These are phyloP conservation scores for Perca fluviatilis DNA, from an alignment of 2,113 vertebrate genomes.

Conservation along the genomic window DNA sequence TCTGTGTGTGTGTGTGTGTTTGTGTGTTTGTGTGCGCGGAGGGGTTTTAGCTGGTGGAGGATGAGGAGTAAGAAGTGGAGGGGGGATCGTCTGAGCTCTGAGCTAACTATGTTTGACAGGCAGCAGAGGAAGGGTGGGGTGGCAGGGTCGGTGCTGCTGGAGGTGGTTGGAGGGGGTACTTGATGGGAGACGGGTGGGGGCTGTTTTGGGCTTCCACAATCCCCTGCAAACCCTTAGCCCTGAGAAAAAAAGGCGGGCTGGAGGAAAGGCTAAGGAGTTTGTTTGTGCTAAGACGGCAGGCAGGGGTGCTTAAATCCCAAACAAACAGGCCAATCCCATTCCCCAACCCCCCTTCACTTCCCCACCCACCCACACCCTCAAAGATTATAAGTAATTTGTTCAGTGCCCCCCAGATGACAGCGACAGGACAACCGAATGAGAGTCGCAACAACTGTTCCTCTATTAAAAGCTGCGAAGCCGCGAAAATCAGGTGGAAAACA, in stretches of 20 bases:
- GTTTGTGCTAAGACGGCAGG: constrained; percentile 61
- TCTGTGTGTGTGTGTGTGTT: constrained; percentile 13
- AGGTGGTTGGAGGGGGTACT: constrained; percentile 30
- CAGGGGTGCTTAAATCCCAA: constrained; percentile 56
- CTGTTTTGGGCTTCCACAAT: constrained; percentile 30
- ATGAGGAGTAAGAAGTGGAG: constrained; percentile 21
- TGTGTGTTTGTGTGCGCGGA: constrained; percentile 2
- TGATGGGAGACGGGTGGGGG: constrained; percentile 26
- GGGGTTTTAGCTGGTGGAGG: constrained; percentile 32
- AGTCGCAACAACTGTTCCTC: not conserved
- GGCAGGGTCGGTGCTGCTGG: constrained; percentile 17
- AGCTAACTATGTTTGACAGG: constrained; percentile 85
- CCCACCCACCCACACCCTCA: constrained; percentile 32
- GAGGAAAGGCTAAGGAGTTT: constrained; percentile 56
- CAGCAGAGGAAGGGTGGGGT: constrained; percentile 51
- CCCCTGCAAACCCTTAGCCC: not conserved
- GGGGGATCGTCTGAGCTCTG: constrained; percentile 51
- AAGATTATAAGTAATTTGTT: constrained; percentile 61
- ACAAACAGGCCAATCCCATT: constrained; percentile 11
- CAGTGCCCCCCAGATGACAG: constrained; percentile 21
- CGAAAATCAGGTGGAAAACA: constrained; percentile 42
- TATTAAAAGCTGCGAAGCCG: constrained; percentile 14
- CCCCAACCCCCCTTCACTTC: not conserved
- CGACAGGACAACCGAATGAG: constrained; percentile 26
- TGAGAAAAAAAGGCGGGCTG: constrained; percentile 57